Evolutionary conservation across 2,113 vertebrate species (phyloP).

Genomic region (Trichechus manatus): DNA sequence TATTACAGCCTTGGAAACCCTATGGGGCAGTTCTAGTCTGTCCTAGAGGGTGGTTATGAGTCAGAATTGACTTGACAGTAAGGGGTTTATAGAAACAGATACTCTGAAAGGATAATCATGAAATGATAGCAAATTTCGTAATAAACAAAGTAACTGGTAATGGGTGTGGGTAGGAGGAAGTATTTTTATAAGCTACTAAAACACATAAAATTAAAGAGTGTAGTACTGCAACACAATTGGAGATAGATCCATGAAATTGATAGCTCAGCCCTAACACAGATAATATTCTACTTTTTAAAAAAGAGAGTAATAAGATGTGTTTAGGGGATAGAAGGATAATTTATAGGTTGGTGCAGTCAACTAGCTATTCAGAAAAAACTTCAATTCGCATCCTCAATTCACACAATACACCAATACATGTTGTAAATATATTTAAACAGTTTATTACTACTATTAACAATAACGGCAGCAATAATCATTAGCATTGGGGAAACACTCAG

Average conservation of each 20-base stretch:
- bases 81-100: neutral
- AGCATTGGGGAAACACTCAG: neutral
- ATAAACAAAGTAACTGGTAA: neutral
- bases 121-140: neutral
- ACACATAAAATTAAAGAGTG: neutral
- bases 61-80: no score
- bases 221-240: neutral
- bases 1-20: no score
- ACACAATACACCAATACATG: neutral
- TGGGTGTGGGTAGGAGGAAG: neutral
- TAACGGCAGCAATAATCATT: neutral
- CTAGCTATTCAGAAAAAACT: neutral
- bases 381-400: neutral
- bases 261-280: neutral
- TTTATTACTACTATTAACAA: neutral
- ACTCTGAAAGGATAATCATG: constrained; percentile 9
- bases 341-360: neutral
- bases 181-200: neutral
- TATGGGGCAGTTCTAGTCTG: no score
- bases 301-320: neutral
- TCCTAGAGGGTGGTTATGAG: no score
- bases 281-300: neutral
- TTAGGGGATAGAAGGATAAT: neutral
- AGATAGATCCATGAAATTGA: neutral
- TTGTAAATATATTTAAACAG: neutral